Conservation (phyloP, 2,888 invertebrate species). For the Hirtodrosophila confusa region DNA sequence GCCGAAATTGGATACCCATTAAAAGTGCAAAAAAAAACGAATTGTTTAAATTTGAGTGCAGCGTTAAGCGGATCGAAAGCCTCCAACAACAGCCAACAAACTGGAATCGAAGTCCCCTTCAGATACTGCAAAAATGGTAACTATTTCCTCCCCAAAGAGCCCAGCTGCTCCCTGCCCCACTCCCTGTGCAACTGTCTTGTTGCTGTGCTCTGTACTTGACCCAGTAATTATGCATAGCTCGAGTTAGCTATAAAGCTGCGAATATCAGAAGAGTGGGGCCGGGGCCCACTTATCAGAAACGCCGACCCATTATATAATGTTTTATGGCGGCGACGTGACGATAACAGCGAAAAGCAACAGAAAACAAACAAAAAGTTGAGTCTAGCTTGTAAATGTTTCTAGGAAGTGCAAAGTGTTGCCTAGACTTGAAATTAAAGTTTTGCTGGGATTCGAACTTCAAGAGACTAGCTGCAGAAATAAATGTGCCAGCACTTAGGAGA, state of each 20-base stretch:
- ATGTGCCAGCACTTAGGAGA: too few relatives aligned
- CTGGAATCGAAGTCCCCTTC: slow-evolving; percentile 10
- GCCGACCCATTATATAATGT: slow-evolving; percentile 57
- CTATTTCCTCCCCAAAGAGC: neutral
- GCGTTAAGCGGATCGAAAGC: slow-evolving; percentile 20
- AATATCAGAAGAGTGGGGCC: slow-evolving; percentile 3
- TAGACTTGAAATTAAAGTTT: slow-evolving; percentile 6
- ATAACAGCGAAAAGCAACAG: slow-evolving; percentile 49
- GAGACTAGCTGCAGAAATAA: too few relatives aligned
- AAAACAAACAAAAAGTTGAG: slow-evolving; percentile 11
- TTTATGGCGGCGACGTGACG: slow-evolving; percentile 65
- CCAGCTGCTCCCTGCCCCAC: neutral
- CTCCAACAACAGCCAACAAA: neutral
- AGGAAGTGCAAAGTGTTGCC: slow-evolving; percentile 17
- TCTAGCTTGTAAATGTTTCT: slow-evolving; percentile 20
- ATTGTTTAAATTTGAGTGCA: neutral
- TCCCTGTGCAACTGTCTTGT: neutral
- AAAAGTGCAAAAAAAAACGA: slow-evolving; percentile 18
- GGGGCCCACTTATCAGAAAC: slow-evolving; percentile 29
- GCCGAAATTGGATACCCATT: slow-evolving; percentile 21
- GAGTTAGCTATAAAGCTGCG: slow-evolving; percentile 12
- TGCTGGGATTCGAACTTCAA: neutral
- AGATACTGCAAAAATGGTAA: slow-evolving; percentile 42
- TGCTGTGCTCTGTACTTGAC: slow-evolving; percentile 59
- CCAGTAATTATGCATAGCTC: slow-evolving; percentile 60